phyloP scores from a whole-genome alignment of 1,140 invertebrate species.

The Drosophila micromelanica region DNA sequence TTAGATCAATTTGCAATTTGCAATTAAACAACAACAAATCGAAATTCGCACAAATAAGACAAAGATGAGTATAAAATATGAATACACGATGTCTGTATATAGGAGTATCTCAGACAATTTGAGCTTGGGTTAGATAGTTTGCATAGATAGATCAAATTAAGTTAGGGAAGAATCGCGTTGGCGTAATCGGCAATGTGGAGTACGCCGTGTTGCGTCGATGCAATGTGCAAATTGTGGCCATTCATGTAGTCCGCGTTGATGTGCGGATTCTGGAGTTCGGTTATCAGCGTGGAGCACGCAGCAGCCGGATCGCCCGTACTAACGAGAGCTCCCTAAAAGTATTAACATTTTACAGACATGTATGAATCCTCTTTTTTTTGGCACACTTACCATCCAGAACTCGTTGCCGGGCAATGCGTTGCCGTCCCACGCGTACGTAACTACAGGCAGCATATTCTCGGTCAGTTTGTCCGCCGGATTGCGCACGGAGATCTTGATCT shows the following conservation, averaged over 20 bases:
- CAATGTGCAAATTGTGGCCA: slow-evolving; percentile 85
- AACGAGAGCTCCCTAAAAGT: slow-evolving; percentile 15
- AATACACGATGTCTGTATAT: neutral
- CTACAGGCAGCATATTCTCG: slow-evolving; percentile 84
- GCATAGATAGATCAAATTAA: neutral
- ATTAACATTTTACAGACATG: neutral
- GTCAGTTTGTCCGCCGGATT: slow-evolving; percentile 69
- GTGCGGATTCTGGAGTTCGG: slow-evolving; percentile 86
- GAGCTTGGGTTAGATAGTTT: neutral
- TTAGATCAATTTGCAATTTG: neutral
- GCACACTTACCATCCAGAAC: slow-evolving; percentile 84
- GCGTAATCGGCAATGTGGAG: slow-evolving; percentile 85
- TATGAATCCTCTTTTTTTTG: neutral
- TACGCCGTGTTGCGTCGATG: slow-evolving; percentile 84
- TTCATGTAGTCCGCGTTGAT: slow-evolving; percentile 85
- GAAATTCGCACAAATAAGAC: slow-evolving; percentile 3
- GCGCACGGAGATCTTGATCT: slow-evolving; percentile 45
- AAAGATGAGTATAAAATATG: neutral
- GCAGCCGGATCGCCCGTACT: slow-evolving; percentile 87
- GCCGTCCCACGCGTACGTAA: slow-evolving; percentile 89
- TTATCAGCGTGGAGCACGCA: slow-evolving; percentile 86
- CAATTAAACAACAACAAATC: neutral
- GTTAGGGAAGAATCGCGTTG: neutral
- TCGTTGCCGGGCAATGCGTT: slow-evolving; percentile 88
- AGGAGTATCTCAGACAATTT: no score